Evolutionary conservation across 1,140 invertebrate species (phyloP).

Genomic region (Pseudomyrmex concolor): DNA sequence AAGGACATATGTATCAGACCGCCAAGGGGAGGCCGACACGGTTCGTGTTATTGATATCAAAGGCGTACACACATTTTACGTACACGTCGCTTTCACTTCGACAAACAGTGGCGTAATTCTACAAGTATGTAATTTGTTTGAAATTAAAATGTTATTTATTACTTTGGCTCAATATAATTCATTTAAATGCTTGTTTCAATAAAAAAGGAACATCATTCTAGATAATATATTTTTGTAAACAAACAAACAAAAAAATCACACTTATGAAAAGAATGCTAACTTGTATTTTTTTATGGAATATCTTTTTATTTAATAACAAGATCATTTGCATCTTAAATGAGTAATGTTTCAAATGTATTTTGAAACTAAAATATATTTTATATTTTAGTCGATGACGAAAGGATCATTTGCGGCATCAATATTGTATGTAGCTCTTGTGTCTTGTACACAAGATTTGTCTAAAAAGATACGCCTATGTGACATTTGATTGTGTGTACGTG

Average conservation of each 20-base stretch:
- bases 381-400: not conserved
- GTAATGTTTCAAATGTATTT: slow-evolving; percentile 10
- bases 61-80: slow-evolving; percentile 54
- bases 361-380: not conserved
- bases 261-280: too few species aligned
- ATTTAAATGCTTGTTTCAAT: not conserved
- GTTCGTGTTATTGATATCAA: slow-evolving; percentile 68
- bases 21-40: slow-evolving; percentile 64
- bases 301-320: too few species aligned
- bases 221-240: too few species aligned
- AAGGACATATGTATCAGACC: slow-evolving; percentile 82
- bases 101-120: slow-evolving; percentile 44
- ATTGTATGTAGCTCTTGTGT: not conserved
- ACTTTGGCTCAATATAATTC: not conserved
- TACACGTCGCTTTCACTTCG: slow-evolving; percentile 18
- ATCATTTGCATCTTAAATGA: too few species aligned
- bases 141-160: not conserved
- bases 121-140: not conserved
- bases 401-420: not conserved
- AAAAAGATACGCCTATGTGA: slow-evolving; percentile 64
- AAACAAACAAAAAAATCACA: too few species aligned
- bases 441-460: slow-evolving; percentile 29
- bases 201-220: not conserved
- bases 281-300: too few species aligned
- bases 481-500: slow-evolving; percentile 46